phyloP scores from a whole-genome alignment of 2,797 vertebrate genomes.

The Scolopax rusticola region DNA sequence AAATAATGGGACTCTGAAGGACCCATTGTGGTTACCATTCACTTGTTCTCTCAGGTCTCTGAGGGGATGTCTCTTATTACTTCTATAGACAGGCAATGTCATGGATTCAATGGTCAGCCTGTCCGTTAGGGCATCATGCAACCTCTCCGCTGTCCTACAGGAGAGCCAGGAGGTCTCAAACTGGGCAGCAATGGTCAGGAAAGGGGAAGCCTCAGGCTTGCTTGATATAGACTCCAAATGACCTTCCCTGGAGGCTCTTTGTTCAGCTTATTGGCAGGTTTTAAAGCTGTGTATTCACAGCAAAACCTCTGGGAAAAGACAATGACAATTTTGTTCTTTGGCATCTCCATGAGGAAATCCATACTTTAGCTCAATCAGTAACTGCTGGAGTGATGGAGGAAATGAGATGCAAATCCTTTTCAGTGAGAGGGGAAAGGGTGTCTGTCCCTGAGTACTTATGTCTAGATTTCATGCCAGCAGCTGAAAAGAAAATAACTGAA shows the following conservation, averaged over 20 bases:
- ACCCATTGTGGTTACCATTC: neutral
- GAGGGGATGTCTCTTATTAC: neutral
- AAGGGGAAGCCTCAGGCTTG: neutral
- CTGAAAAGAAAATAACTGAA: slow-evolving; percentile 16
- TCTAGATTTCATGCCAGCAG: slow-evolving; percentile 32
- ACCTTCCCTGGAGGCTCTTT: neutral
- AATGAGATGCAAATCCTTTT: slow-evolving; percentile 1
- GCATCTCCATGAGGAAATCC: neutral
- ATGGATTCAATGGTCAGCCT: neutral
- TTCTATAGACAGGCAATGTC: neutral
- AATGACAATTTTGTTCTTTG: neutral
- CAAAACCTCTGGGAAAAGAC: neutral
- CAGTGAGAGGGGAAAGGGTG: neutral
- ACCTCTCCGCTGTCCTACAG: neutral
- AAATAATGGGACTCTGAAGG: neutral
- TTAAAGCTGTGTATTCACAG: slow-evolving; percentile 18
- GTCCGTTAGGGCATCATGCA: neutral
- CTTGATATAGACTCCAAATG: neutral
- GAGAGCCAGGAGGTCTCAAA: neutral
- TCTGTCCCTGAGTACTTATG: neutral
- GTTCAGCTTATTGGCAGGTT: slow-evolving; percentile 8
- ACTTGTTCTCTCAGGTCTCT: neutral
- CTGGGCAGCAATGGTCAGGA: neutral
- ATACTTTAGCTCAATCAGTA: neutral
- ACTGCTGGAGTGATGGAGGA: neutral